phyloP scores from a whole-genome alignment of 2,797 vertebrate species.

The Rhinatrema bivittatum region DNA sequence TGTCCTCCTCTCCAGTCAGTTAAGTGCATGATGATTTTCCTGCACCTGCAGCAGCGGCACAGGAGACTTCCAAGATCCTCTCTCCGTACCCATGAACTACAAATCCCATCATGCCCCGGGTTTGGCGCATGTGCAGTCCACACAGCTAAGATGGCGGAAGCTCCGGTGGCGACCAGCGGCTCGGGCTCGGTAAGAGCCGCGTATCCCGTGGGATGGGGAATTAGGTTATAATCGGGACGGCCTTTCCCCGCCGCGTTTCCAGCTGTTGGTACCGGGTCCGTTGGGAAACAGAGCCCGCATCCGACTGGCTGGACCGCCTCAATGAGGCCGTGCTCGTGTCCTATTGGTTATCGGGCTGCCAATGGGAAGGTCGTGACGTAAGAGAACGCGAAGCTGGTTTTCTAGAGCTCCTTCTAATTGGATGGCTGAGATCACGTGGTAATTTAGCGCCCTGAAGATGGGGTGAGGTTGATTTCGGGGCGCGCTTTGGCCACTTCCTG shows the following conservation, averaged over 20 bases:
- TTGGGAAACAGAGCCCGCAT: neutral
- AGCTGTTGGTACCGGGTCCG: too few species aligned
- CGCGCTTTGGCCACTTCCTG: too few species aligned
- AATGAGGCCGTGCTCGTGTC: neutral
- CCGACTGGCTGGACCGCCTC: too few species aligned
- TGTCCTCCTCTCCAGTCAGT: too few species aligned
- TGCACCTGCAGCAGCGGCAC: too few species aligned
- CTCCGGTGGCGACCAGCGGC: conserved; percentile 48
- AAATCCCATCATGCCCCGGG: conserved; percentile 32
- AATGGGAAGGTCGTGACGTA: neutral
- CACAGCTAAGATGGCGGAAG: conserved; percentile 74
- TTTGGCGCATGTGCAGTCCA: conserved; percentile 13
- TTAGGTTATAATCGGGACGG: accelerated
- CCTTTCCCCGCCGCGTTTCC: too few species aligned
- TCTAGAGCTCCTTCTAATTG: too few species aligned
- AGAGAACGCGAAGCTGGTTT: neutral
- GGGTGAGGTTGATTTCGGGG: too few species aligned
- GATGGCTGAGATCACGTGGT: too few species aligned
- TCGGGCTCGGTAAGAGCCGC: conserved; percentile 63
- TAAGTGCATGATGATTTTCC: too few species aligned
- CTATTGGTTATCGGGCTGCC: neutral
- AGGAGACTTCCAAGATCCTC: too few species aligned
- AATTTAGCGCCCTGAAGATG: too few species aligned
- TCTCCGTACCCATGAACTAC: conserved; percentile 39
- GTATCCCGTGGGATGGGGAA: accelerated